Percentiles rank a stretch among this genome's conserved stretches.
Evolutionary conservation across 2,797 vertebrate species (phyloP).

Genomic region (Rhabdomys pumilio): DNA sequence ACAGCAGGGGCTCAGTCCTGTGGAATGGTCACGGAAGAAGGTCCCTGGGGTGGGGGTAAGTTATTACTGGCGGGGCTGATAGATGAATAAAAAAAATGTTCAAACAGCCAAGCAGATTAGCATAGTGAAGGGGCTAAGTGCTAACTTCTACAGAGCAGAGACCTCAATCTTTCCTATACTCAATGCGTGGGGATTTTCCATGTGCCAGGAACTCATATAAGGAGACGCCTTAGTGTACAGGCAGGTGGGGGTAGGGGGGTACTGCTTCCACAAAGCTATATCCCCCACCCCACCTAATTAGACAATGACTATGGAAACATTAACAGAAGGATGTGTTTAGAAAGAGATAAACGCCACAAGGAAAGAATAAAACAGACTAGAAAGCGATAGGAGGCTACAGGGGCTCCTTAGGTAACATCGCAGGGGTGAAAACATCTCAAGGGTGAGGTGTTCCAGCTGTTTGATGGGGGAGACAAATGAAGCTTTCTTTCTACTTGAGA

Average conservation of each 20-base stretch:
- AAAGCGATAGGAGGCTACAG: neutral
- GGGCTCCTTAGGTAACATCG: neutral
- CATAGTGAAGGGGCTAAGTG: neutral
- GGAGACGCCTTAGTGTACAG: neutral
- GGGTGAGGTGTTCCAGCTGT: neutral
- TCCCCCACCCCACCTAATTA: neutral
- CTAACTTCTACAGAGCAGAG: neutral
- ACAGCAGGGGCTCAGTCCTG: neutral
- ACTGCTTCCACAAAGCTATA: neutral
- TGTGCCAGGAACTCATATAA: neutral
- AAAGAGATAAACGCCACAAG: neutral
- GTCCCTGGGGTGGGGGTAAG: neutral
- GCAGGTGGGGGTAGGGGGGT: neutral
- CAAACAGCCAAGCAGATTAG: neutral
- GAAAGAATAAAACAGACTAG: neutral
- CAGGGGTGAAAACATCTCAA: neutral
- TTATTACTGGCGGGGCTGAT: neutral
- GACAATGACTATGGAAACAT: neutral
- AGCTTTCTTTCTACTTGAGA: conserved; percentile 31
- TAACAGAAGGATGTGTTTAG: neutral
- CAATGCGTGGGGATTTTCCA: neutral
- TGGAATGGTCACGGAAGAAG: fast-evolving
- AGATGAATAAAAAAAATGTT: neutral
- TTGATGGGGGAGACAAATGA: conserved; percentile 13
- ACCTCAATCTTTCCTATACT: neutral